Base-by-base conservation (phyloP, 1,140 invertebrate genomes). In the Leptestheria dahalacensis region DNA sequence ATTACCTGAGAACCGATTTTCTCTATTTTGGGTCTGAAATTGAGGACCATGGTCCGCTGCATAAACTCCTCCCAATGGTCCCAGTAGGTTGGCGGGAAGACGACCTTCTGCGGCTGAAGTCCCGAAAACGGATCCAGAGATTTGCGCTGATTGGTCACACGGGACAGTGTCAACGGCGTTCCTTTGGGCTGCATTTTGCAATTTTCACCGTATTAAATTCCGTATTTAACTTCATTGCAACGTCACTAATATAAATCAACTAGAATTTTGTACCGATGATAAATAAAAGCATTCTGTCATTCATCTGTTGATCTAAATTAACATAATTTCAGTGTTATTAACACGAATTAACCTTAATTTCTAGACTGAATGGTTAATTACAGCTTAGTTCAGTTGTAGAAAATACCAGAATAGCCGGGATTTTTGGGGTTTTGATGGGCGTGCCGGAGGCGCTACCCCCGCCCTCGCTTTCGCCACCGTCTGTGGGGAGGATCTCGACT, bases 21-120 rank as follows among this genome's bases (percentile, higher is more conserved):
- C 11, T 49, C 21, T 2, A 60, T 52, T 15, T 48, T 6, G 6
- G 58, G 58, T 50, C 58, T 23, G 48, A 60, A 60, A 18, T 49
- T 48, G 20, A 25, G 21, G 21, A 60, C 51, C 33, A 50, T 33
- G 6, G 49, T 60, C 15, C 58, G 58, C 20, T 60, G 29, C 28
- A 60, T 60, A 41, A 52, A 60, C 21, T 28, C 48, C 41, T 60
- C 58, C 58, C 58, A 60, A 9, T 50, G 41, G 12, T 55, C 53
- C 53, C 53, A 55, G 20, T 55, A 55, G 4, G 53, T 55, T 4
- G 53, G 53, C 26, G 53, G 53, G 53, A 55, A 55, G 10, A 29
- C 26, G 11, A 55, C 53, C n/a, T 55, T 55, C 10, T 26, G 53
- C 12, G 53, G 26, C 20, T 29, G 26, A n/a, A 55, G 23, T 2